Conservation (phyloP, 37 sponge, comb jelly and placozoan genomes). For the Mnemiopsis leidyi region DNA sequence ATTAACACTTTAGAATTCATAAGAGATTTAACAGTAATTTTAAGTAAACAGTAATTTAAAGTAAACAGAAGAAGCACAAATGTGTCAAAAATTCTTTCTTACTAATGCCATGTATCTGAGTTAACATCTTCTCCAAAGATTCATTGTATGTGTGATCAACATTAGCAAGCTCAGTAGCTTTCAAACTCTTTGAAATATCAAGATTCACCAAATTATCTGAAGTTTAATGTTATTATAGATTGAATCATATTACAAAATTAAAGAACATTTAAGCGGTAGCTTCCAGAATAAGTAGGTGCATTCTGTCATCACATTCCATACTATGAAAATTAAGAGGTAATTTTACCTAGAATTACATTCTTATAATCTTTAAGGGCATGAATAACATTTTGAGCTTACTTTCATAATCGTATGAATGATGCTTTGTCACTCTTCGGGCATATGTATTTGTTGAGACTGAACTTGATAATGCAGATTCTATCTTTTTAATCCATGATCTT, state of each 20-base stretch:
- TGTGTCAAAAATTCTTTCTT: too few species aligned
- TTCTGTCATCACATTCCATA: too few species aligned
- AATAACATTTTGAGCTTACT: too few species aligned
- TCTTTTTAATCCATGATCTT: too few species aligned
- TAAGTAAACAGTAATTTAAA: background rate
- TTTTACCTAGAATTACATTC: too few species aligned
- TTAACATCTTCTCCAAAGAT: background rate
- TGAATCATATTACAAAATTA: too few species aligned
- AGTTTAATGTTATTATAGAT: background rate
- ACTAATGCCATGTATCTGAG: background rate
- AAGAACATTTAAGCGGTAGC: too few species aligned
- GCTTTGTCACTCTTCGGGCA: conserved; percentile 6
- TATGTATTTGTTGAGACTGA: background rate
- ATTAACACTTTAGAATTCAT: background rate
- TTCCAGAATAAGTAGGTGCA: too few species aligned
- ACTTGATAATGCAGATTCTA: too few species aligned
- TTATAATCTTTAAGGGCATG: too few species aligned
- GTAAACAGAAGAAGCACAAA: too few species aligned
- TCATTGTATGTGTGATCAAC: background rate
- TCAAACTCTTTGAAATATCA: background rate
- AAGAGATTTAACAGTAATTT: background rate
- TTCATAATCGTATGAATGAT: conserved; percentile 43
- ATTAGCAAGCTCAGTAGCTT: background rate
- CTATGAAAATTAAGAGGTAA: too few species aligned
- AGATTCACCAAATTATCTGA: background rate